These are phyloP conservation scores for Rallus crepitans DNA, from an alignment of 2,797 vertebrate species.

Conservation along the genomic window DNA sequence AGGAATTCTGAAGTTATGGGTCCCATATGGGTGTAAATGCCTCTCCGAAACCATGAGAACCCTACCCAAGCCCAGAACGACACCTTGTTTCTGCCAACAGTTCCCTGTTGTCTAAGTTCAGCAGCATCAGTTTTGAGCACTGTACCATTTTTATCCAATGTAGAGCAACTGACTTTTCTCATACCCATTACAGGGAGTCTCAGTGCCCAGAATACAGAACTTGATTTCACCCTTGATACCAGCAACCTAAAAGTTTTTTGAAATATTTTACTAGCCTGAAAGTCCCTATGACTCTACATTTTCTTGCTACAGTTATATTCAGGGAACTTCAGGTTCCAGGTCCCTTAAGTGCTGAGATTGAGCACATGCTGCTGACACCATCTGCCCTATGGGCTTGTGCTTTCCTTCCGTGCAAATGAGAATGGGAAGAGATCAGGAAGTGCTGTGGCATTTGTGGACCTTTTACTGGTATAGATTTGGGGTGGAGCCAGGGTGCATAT, in stretches of 20 bases:
- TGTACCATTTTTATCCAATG: background rate
- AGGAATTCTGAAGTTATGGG: background rate
- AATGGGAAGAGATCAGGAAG: background rate
- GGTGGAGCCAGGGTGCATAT: background rate
- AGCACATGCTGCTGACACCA: background rate
- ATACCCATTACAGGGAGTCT: fast-evolving
- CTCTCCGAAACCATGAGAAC: background rate
- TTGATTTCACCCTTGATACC: background rate
- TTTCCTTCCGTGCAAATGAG: background rate
- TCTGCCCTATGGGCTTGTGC: background rate
- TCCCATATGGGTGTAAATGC: background rate
- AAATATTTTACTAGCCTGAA: background rate
- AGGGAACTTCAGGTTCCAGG: background rate
- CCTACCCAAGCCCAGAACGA: background rate
- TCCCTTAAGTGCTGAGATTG: background rate
- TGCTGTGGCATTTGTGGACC: background rate
- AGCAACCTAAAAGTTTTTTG: background rate
- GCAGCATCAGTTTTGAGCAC: background rate
- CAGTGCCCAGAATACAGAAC: background rate
- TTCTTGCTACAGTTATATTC: background rate
- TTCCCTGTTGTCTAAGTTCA: background rate
- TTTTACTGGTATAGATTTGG: constrained; percentile 21
- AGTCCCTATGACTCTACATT: background rate
- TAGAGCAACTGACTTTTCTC: background rate
- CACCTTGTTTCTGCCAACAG: background rate